Conservation (phyloP, 2,113 vertebrate species). For the Atherinomorus stipes region DNA sequence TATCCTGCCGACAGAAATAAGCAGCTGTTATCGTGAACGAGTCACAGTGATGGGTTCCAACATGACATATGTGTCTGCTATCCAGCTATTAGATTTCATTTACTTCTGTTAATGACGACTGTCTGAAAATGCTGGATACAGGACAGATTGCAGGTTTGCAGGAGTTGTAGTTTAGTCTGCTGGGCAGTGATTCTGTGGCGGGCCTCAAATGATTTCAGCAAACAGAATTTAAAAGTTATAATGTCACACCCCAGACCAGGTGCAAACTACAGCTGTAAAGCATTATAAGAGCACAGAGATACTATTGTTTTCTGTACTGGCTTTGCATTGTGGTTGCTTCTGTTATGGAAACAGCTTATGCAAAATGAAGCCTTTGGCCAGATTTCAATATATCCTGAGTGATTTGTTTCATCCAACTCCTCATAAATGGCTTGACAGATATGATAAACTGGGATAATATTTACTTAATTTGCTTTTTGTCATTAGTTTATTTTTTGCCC, state of each 20-base stretch:
- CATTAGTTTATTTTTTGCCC: no score
- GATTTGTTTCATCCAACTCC: no score
- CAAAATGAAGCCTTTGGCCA: not conserved
- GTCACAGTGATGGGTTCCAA: constrained; percentile 15
- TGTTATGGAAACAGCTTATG: no score
- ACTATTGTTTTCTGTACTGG: not conserved
- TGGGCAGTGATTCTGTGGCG: not conserved
- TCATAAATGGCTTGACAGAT: no score
- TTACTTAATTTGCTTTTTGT: no score
- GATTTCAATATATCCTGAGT: no score
- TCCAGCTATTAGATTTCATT: not conserved
- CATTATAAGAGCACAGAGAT: not conserved
- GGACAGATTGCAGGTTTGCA: constrained; percentile 26
- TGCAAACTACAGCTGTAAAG: not conserved
- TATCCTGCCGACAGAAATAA: constrained; percentile 72
- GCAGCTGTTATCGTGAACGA: constrained; percentile 20
- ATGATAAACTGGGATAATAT: no score
- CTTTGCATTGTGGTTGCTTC: not conserved
- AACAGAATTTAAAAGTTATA: constrained; percentile 41
- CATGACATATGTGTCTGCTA: not conserved
- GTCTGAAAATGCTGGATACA: constrained; percentile 4
- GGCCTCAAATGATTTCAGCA: constrained; percentile 1
- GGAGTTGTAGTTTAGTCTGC: constrained; percentile 9
- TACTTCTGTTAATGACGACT: not conserved
- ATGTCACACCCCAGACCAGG: constrained; percentile 2